These are phyloP conservation scores for Nycteola revayana DNA, from an alignment of 2,888 invertebrate genomes.

Conservation along the genomic window DNA sequence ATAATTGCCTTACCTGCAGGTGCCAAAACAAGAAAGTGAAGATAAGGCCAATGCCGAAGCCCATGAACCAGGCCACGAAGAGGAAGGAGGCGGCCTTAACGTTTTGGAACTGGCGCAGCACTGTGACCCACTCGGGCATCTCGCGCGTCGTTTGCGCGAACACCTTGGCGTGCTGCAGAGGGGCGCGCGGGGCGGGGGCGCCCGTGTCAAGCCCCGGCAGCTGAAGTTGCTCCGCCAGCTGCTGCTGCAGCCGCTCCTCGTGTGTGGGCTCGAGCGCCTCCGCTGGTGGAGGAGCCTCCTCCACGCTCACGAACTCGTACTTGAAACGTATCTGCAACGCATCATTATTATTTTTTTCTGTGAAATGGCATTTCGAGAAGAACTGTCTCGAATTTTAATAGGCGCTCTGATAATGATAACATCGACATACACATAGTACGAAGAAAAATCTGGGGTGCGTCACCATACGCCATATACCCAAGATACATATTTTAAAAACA, in stretches of 20 bases:
- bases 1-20: slow-evolving; percentile 89
- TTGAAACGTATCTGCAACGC: slow-evolving; percentile 82
- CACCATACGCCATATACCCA: too few relatives aligned
- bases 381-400: too few relatives aligned
- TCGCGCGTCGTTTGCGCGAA: slow-evolving; percentile 95
- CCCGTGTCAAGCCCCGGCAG: slow-evolving; percentile 89
- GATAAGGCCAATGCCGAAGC: slow-evolving; percentile 98
- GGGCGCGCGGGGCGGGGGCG: slow-evolving; percentile 51
- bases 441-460: too few relatives aligned
- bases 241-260: slow-evolving; percentile 92
- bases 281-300: slow-evolving; percentile 84
- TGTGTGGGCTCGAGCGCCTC: slow-evolving; percentile 74
- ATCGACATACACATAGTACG: too few relatives aligned
- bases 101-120: slow-evolving; percentile 94
- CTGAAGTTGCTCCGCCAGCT: slow-evolving; percentile 91
- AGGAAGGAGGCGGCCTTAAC: slow-evolving; percentile 95
- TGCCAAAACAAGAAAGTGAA: slow-evolving; percentile 99
- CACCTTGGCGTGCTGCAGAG: slow-evolving; percentile 74
- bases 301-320: slow-evolving; percentile 75
- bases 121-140: slow-evolving; percentile 97
- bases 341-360: not conserved
- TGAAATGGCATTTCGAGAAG: too few relatives aligned
- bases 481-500: too few relatives aligned
- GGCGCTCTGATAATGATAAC: too few relatives aligned
- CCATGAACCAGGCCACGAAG: slow-evolving; percentile 99